Evolutionary conservation across 2,888 invertebrate species (phyloP).

Genomic region (Luperina testacea): DNA sequence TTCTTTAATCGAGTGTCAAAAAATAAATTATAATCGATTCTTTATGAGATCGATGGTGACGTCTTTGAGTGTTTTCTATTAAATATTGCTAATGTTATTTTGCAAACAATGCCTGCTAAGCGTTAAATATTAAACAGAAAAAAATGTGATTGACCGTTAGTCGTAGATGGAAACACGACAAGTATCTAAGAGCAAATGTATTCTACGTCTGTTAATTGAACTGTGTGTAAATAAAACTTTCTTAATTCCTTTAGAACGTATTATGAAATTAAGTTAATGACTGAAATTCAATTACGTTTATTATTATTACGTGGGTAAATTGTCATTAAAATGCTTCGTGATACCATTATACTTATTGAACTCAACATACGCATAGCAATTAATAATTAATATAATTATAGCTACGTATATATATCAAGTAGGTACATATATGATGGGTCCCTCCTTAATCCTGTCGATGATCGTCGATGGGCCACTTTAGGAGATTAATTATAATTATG

Average conservation of each 20-base stretch:
- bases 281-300: constrained; percentile 30
- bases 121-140: constrained; percentile 19
- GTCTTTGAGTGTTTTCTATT: constrained; percentile 23
- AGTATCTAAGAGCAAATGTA: constrained; percentile 13
- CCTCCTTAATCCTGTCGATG: constrained; percentile 70
- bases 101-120: constrained; percentile 19
- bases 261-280: constrained; percentile 26
- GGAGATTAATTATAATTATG: constrained; percentile 81
- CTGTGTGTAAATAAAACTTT: not conserved
- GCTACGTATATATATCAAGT: constrained; percentile 37
- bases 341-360: constrained; percentile 43
- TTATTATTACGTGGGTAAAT: constrained; percentile 36
- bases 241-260: constrained; percentile 15
- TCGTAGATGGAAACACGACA: constrained; percentile 10
- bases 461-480: constrained; percentile 70
- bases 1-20: constrained; percentile 47
- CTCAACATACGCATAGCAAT: constrained; percentile 26
- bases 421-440: constrained; percentile 37
- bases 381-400: constrained; percentile 61
- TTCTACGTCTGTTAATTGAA: constrained; percentile 23
- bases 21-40: constrained; percentile 42
- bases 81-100: constrained; percentile 25
- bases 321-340: constrained; percentile 21
- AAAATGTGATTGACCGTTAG: constrained; percentile 13
- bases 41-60: constrained; percentile 21